Conservation (phyloP, 1,140 invertebrate species). For the Oscheius sp. region DNA sequence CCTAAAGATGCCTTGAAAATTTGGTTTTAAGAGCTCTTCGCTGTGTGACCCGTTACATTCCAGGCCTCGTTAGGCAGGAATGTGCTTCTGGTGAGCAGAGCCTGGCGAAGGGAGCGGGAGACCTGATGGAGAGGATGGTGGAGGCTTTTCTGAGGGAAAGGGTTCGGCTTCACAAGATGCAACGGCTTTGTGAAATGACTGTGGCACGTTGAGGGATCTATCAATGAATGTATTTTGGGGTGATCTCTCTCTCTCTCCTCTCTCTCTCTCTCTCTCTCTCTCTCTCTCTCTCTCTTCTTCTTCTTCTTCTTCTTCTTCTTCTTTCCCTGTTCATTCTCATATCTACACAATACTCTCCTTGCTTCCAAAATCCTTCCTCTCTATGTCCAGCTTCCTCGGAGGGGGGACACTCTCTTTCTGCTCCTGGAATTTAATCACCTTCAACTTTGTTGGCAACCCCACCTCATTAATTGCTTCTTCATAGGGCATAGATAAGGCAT, state of each 20-base stretch:
- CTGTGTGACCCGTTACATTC: constrained; percentile 4
- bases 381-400: constrained; percentile 3
- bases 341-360: constrained; percentile 28
- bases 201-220: too few relatives aligned
- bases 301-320: too few relatives aligned
- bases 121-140: constrained; percentile 1
- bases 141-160: neutral
- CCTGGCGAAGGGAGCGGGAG: neutral
- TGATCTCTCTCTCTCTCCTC: too few relatives aligned
- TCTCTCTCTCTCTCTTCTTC: too few relatives aligned
- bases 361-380: constrained; percentile 17
- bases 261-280: too few relatives aligned
- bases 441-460: neutral
- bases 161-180: neutral
- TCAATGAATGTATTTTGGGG: too few relatives aligned
- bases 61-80: neutral
- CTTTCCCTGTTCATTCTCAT: neutral
- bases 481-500: constrained; percentile 1
- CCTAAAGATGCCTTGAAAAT: neutral
- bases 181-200: neutral
- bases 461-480: too few relatives aligned
- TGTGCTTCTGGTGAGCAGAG: neutral
- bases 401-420: constrained; percentile 2
- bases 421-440: neutral
- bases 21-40: neutral